Evolutionary conservation across 2,113 vertebrate genomes (phyloP).

Genomic region (Thryonomys swinderianus): DNA sequence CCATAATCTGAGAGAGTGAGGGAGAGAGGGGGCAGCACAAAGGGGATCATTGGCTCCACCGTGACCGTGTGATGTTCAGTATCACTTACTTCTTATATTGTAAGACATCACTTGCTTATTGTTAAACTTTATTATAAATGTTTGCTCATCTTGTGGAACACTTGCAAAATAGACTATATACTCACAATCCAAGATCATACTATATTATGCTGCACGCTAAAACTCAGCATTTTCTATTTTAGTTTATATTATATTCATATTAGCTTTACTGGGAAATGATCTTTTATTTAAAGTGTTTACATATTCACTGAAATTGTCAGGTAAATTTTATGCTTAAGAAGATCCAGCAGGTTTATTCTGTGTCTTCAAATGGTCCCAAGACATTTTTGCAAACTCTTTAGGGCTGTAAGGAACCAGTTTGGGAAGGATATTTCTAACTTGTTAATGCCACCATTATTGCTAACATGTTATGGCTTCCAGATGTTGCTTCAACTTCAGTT

Average conservation of each 20-base stretch:
- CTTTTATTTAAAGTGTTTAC: constrained; percentile 60
- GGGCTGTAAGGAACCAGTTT: constrained; percentile 48
- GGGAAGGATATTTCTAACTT: constrained; percentile 75
- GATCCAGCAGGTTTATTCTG: constrained; percentile 48
- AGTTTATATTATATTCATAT: constrained; percentile 7
- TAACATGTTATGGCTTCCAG: constrained; percentile 69
- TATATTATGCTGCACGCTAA: not conserved
- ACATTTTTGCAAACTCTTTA: not conserved
- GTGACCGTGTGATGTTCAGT: not conserved
- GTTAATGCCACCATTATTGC: constrained; percentile 72
- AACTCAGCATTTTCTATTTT: constrained; percentile 28
- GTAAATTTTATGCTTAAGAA: constrained; percentile 35
- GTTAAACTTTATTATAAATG: not conserved
- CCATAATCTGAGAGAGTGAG: not conserved
- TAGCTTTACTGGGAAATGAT: constrained; percentile 52
- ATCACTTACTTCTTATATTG: not conserved
- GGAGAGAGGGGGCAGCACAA: not conserved
- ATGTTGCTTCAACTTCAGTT: constrained; percentile 60
- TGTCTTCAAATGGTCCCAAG: constrained; percentile 60
- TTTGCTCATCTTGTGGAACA: not conserved
- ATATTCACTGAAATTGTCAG: constrained; percentile 33
- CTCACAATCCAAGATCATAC: not conserved
- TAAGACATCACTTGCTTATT: not conserved
- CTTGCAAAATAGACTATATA: not conserved
- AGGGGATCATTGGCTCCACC: not conserved